Conservation (phyloP, 2,797 vertebrate species). For the Liparis tanakae region DNA sequence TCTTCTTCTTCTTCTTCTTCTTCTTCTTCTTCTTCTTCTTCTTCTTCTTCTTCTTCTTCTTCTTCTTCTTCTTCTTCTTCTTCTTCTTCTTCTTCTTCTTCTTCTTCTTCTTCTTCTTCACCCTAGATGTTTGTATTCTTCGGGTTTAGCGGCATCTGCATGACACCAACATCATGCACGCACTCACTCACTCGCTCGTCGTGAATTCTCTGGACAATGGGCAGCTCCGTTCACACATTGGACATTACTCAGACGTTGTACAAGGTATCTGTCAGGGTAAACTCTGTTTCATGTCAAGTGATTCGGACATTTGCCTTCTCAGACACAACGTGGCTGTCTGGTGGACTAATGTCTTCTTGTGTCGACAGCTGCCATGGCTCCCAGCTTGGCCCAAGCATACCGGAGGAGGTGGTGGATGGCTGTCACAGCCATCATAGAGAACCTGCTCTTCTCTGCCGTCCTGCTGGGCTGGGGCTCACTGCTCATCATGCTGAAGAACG, state of each 20-base stretch:
- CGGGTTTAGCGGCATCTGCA: background rate
- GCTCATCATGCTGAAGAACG: constrained; percentile 90
- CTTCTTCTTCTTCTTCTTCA: background rate
- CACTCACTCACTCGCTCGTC: background rate
- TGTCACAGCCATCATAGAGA: constrained; percentile 85
- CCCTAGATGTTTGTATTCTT: background rate
- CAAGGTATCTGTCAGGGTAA: background rate
- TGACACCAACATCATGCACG: background rate
- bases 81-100: too few species aligned
- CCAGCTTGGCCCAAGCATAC: constrained; percentile 86
- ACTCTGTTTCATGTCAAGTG: background rate
- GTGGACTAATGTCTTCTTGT: background rate
- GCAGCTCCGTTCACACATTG: background rate
- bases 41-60: too few species aligned
- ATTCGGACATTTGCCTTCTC: background rate
- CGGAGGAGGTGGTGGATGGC: constrained; percentile 91
- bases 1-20: too few species aligned
- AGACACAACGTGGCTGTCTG: background rate
- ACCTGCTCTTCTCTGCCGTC: constrained; percentile 90
- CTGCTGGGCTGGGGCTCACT: constrained; percentile 90
- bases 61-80: too few species aligned
- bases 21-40: too few species aligned
- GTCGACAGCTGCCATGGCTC: constrained; percentile 81
- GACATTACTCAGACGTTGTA: background rate
- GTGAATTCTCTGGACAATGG: background rate